Evolutionary conservation across 1,140 invertebrate species (phyloP).

Genomic region (Tetraneura akinire): DNA sequence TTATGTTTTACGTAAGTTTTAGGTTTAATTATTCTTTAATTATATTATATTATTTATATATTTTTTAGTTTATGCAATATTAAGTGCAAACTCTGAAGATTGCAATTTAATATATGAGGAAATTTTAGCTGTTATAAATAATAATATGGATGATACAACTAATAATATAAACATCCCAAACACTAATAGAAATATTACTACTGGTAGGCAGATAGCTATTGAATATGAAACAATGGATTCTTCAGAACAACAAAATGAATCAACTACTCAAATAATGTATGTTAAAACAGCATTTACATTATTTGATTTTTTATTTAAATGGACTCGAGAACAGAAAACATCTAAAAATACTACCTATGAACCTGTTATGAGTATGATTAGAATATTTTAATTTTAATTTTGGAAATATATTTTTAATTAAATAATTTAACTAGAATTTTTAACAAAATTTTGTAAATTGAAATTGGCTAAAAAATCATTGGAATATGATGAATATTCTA

Average conservation of each 20-base stretch:
- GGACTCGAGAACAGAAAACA: conserved; percentile 60
- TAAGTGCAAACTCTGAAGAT: conserved; percentile 38
- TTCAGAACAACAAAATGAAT: conserved; percentile 42
- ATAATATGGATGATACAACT: conserved; percentile 16
- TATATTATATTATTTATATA: too few species aligned
- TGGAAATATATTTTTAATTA: too few species aligned
- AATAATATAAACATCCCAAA: conserved; percentile 23
- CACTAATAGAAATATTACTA: neutral
- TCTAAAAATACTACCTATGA: conserved; percentile 31
- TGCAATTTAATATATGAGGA: conserved; percentile 51
- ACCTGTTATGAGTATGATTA: conserved; percentile 30
- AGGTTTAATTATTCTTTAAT: neutral
- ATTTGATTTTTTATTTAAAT: conserved; percentile 70
- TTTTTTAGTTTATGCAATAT: conserved; percentile 52
- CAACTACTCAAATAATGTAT: conserved; percentile 57
- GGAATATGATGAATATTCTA: conserved; percentile 71
- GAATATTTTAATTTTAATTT: too few species aligned
- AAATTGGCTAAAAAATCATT: conserved; percentile 71
- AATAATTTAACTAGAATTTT: conserved; percentile 60
- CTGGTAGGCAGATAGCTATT: conserved; percentile 37
- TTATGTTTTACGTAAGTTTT: conserved; percentile 64
- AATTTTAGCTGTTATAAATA: conserved; percentile 43
- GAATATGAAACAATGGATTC: conserved; percentile 36
- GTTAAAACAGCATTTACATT: conserved; percentile 70
- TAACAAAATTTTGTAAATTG: conserved; percentile 66